Conservation (phyloP, 1,140 invertebrate genomes). For the Macrosteles quadrilineatus region DNA sequence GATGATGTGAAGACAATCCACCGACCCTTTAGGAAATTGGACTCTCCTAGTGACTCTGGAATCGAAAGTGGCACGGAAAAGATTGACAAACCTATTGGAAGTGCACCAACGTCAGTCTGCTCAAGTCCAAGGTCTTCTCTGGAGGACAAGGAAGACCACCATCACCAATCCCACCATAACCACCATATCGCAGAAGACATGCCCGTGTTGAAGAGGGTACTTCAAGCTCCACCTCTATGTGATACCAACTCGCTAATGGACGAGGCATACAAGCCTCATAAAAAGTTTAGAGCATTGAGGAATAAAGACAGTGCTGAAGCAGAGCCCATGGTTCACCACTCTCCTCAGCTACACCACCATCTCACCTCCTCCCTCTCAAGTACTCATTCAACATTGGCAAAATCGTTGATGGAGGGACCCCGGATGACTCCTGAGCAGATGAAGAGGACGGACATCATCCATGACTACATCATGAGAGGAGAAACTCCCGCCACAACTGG, state of each 20-base stretch:
- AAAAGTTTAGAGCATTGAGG: conserved; percentile 84
- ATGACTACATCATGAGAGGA: conserved; percentile 83
- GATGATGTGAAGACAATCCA: conserved; percentile 62
- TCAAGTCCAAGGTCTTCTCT: conserved; percentile 83
- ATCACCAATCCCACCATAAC: conserved; percentile 47
- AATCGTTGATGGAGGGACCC: conserved; percentile 84
- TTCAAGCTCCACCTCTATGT: conserved; percentile 87
- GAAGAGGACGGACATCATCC: conserved; percentile 85
- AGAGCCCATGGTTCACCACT: conserved; percentile 56
- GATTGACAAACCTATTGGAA: conserved; percentile 67
- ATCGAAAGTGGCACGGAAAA: conserved; percentile 92
- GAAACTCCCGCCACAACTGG: conserved; percentile 50
- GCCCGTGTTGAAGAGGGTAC: conserved; percentile 88
- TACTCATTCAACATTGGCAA: conserved; percentile 83
- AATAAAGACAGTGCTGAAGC: conserved; percentile 77
- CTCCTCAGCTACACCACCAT: conserved; percentile 54
- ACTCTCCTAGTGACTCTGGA: conserved; percentile 88
- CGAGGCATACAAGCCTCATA: conserved; percentile 92
- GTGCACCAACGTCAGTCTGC: conserved; percentile 75
- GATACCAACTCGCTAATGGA: conserved; percentile 90
- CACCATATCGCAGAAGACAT: conserved; percentile 77
- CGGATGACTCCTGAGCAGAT: conserved; percentile 85
- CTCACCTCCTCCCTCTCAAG: conserved; percentile 65
- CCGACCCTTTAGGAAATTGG: conserved; percentile 75
- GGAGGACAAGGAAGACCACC: conserved; percentile 71